Evolutionary conservation across 1,140 invertebrate species (phyloP), one percentile per base, ranked within the genome.

Genomic region (Drosophila ercepeae): DNA sequence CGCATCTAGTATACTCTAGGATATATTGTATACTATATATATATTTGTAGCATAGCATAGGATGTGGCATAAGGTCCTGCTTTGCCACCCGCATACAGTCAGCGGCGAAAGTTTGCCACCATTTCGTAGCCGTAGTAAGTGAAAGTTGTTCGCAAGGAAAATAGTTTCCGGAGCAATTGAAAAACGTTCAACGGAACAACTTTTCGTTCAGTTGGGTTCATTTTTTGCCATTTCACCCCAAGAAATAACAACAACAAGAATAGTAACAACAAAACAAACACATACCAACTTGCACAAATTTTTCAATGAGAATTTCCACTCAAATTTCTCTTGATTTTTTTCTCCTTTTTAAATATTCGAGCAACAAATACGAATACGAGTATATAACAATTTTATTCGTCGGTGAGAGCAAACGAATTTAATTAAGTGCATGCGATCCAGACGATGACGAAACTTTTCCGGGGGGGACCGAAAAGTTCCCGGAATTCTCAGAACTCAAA

Each of bases 121-220:
- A 73, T 49, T 77, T 4, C n/a, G n/a, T n/a, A n/a, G n/a, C n/a
- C n/a, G n/a, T n/a, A 65, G 78, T 48, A 77, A 82, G 68, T 77
- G 74, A 73, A 77, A 82, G 78, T 77, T 83, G 49, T 42, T 45
- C 53, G 48, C 50, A 86, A 81, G 81, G 67, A 69, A 81, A 84
- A 86, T 79, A 84, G 72, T 84, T 88, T 75, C 53, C 39, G 55
- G 32, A 69, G 63, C 76, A 88, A 81, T 86, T 86, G 82, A 88
- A 86, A 86, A 86, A 63, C 67, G 73, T 61, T 86, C 67, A 71
- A 54, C 57, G 49, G 11, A 18, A 63, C 78, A 74, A 74, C 72
- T 63, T 86, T 77, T 64, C 36, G 48, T 39, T 16, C 46, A 65
- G 29, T 57, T 59, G 59, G 67, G 72, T 79, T 83, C 39, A 77